Evolutionary conservation across 2,888 invertebrate genomes (phyloP), one percentile per base, ranked within the genome.

Genomic region (Synanthedon myopaeformis): DNA sequence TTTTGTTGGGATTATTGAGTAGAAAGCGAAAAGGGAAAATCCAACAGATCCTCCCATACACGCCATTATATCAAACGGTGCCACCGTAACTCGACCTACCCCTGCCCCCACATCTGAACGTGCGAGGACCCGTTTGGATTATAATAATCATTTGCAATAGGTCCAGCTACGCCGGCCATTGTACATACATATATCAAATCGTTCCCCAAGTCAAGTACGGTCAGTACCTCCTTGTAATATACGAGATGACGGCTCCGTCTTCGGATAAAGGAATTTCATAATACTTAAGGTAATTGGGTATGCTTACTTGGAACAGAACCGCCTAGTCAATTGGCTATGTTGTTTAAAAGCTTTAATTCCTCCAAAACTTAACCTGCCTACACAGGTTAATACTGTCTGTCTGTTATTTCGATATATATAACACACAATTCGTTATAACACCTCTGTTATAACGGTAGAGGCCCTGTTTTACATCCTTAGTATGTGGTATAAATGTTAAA

Each of bases 1-100:
- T 68, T 73, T 78, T 76, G 73, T 75, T 65, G 61, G 59, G 66
- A 74, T 71, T 75, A 74, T 75, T 71, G 72, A 72, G 72, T 69
- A 69, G 69, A 73, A 77, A 63, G 62, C 65, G 65, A 67, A 70
- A 72, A 69, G 66, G 66, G 67, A 51, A 72, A 70, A 68, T 68
- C 65, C 62, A 60, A 57, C 58, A 57, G 58, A 59, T 61, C 61
- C 64, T 59, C 61, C 59, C 59, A 61, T 61, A 59, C 54, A 12
- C 52, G 41, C 48, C 41, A 51, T 41, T 51, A 41, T 49, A 49
- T 49, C 14, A 49, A 49, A 19, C 2, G 3, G 12, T 4, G 6
- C 49, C 49, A 49, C 12, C 17, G 17, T 49, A 17, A 49, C 13
- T 19, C 3, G 49, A 23, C 14, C 14, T n/a, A n/a, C 49, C 23